Conservation (phyloP, 2,888 invertebrate species). For the Scaptomyza flava region DNA sequence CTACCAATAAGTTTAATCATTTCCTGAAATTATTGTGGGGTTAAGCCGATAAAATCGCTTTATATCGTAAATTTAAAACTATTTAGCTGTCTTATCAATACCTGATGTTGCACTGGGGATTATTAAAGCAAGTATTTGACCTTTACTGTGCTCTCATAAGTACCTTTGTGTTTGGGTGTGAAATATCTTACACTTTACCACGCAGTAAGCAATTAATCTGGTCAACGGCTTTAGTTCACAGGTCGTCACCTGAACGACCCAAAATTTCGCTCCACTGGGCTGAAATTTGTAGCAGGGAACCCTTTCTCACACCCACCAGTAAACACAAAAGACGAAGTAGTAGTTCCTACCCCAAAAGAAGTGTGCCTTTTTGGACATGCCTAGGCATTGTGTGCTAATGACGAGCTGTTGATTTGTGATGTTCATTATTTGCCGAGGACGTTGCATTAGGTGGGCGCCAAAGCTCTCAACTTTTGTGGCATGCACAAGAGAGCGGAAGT, state of each 20-base stretch:
- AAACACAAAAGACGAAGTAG: not conserved
- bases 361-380: constrained; percentile 26
- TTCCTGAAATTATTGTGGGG: no score
- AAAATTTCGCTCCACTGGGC: constrained; percentile 66
- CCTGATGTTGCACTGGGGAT: not conserved
- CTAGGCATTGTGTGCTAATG: constrained; percentile 65
- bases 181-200: constrained; percentile 5
- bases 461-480: constrained; percentile 53
- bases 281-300: constrained; percentile 65
- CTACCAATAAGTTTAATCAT: no score
- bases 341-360: not conserved
- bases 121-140: not conserved
- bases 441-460: constrained; percentile 30
- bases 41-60: no score
- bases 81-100: not conserved
- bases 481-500: constrained; percentile 8
- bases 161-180: not conserved
- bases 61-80: no score
- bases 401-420: constrained; percentile 76
- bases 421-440: constrained; percentile 68
- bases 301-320: no score
- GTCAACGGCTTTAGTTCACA: constrained; percentile 60
- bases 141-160: not conserved
- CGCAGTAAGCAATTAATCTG: constrained; percentile 65
- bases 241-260: constrained; percentile 18